phyloP scores from a whole-genome alignment of 2,888 invertebrate species.

The Aricia artaxerxes region DNA sequence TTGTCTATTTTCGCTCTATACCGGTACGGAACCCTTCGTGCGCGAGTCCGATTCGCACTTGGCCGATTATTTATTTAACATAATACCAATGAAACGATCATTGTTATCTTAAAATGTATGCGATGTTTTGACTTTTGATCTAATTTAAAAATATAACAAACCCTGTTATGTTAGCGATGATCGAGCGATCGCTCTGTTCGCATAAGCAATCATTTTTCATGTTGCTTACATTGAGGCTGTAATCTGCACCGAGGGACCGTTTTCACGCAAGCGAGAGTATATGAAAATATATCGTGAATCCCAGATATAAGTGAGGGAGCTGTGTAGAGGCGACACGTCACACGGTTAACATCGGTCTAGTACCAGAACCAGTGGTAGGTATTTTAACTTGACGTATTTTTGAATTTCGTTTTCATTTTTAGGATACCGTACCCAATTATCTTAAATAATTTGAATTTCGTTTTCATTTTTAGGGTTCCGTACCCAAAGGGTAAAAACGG shows the following conservation, averaged over 20 bases:
- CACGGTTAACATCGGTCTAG: too few relatives aligned
- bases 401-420: too few relatives aligned
- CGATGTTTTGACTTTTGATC: neutral
- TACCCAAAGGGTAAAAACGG: too few relatives aligned
- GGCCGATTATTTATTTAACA: too few relatives aligned
- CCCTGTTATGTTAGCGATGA: neutral
- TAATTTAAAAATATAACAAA: conserved; percentile 15
- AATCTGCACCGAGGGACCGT: conserved; percentile 55
- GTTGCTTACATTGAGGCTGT: conserved; percentile 70
- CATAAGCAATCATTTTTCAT: conserved; percentile 67
- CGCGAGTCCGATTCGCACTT: too few relatives aligned
- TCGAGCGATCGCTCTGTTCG: conserved; percentile 49
- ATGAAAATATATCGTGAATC: conserved; percentile 46
- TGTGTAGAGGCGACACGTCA: neutral
- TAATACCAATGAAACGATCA: neutral
- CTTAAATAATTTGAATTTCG: too few relatives aligned
- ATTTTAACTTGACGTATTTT: too few relatives aligned
- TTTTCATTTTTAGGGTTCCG: too few relatives aligned
- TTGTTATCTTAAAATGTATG: neutral
- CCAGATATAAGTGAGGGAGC: neutral
- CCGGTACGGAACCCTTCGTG: too few relatives aligned
- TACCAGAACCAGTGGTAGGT: too few relatives aligned
- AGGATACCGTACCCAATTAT: too few relatives aligned
- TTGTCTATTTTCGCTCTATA: too few relatives aligned
- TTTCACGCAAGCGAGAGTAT: conserved; percentile 59